Evolutionary conservation across 2,113 vertebrate species (phyloP), one percentile per base, ranked within the genome.

Genomic region (Pygoscelis antarcticus): DNA sequence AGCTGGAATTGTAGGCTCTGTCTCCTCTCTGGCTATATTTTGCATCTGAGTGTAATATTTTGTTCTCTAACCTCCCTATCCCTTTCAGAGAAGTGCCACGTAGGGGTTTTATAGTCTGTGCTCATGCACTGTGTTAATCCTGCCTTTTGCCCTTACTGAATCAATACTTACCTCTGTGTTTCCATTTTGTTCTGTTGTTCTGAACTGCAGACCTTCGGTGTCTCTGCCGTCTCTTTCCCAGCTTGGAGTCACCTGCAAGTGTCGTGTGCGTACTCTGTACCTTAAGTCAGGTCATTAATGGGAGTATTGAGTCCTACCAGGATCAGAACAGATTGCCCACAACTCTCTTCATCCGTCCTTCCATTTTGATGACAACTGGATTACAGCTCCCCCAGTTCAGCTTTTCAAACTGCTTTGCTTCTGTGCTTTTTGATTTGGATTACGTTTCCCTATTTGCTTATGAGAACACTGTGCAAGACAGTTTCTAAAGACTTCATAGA

Each of bases 61-160:
- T 66, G 2, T 60, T 60, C 8, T n/a, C 7, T 32, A 14, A 29
- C 16, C 6, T 80, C 47, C 2, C 1, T 13, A 11, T 30, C 4
- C 26, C 32, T 74, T n/a, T 38, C n/a, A 34, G 51, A 34, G 26
- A 38, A 46, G 40, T 38, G 13, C 40, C 34, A 0, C 1, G 1
- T 13, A 20, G 23, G 21, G 30, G 7, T 5, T 34, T 52, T 47
- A 25, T 60, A 10, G 17, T 42, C 42, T 18, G 17, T 32, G 8
- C 17, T 26, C 0, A 0, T 42, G 29, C 3, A 2, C 0, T 29
- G 46, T 30, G 42, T 62, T 16, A 47, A 21, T 65, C 18, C 54
- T 29, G 22, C 25, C 7, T 61, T 82, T 69, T 46, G 14, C 40
- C 32, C 21, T 36, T 65, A 11, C 4, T 40, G 25, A 82, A 6